These are phyloP conservation scores for Ectemnius continuus DNA, from an alignment of 2,888 invertebrate species.

Conservation along the genomic window DNA sequence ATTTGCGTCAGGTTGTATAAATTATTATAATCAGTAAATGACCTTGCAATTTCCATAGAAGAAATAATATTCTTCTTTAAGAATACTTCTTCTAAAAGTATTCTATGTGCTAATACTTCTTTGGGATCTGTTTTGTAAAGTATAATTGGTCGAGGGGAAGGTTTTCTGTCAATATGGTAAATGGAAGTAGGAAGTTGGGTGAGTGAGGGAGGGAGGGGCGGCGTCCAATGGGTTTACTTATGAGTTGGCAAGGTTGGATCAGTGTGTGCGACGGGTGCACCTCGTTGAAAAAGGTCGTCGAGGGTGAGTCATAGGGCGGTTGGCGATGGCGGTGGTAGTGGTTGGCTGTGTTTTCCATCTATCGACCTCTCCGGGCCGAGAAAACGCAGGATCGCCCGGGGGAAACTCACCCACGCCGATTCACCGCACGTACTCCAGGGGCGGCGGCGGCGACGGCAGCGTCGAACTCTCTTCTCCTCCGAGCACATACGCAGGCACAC, in stretches of 20 bases:
- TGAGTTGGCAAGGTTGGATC: constrained; percentile 33
- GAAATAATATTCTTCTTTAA: no score
- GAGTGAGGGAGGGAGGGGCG: not conserved
- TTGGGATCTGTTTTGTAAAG: no score
- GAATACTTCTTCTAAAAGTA: no score
- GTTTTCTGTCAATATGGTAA: not conserved
- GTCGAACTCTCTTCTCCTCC: no score
- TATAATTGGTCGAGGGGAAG: not conserved
- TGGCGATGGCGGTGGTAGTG: not conserved
- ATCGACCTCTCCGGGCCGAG: constrained; percentile 63
- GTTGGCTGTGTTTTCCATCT: constrained; percentile 60
- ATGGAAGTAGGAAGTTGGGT: not conserved
- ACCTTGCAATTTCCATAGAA: no score
- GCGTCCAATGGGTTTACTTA: not conserved
- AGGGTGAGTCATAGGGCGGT: constrained; percentile 52
- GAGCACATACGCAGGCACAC: not conserved
- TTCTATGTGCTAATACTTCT: not conserved
- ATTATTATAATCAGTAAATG: no score
- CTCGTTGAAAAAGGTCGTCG: constrained; percentile 46
- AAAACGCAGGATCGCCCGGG: constrained; percentile 58
- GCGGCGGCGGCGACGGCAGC: no score
- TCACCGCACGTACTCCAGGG: constrained; percentile 18
- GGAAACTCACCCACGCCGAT: constrained; percentile 34
- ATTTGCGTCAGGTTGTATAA: no score
- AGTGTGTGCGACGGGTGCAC: constrained; percentile 40